Evolutionary conservation across 2,888 invertebrate genomes (phyloP).

Genomic region (Drosophila suboccidentalis): DNA sequence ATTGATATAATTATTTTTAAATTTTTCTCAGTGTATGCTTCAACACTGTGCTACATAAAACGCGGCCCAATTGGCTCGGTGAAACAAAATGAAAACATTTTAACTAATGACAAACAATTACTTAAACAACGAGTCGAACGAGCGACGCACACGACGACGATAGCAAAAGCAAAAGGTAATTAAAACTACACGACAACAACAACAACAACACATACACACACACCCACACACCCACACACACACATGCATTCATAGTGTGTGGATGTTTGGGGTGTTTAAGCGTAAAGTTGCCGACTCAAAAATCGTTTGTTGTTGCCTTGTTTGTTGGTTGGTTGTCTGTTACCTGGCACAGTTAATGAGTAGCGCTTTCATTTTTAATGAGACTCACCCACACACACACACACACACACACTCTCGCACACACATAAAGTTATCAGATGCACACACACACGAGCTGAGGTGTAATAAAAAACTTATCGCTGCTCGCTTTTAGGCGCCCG

Average conservation of each 20-base stretch:
- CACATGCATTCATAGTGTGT: neutral
- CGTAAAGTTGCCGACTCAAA: conserved; percentile 75
- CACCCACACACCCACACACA: neutral
- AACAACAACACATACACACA: neutral
- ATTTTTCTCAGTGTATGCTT: conserved; percentile 36
- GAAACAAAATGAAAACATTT: conserved; percentile 80
- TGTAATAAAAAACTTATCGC: conserved; percentile 79
- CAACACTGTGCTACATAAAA: conserved; percentile 21
- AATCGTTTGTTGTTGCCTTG: conserved; percentile 60
- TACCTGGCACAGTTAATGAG: conserved; percentile 69
- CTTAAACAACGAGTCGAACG: conserved; percentile 79
- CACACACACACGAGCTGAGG: conserved; percentile 39
- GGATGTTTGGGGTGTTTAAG: conserved; percentile 63
- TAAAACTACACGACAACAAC: conserved; percentile 64
- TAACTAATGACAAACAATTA: conserved; percentile 83
- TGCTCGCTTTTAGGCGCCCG: conserved; percentile 62
- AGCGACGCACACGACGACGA: conserved; percentile 48
- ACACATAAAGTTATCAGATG: conserved; percentile 37
- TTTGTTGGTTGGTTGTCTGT: conserved; percentile 53
- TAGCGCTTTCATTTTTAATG: conserved; percentile 76
- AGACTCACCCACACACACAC: conserved; percentile 40
- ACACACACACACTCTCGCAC: conserved; percentile 12
- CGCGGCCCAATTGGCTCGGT: conserved; percentile 43
- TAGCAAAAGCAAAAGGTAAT: conserved; percentile 72
- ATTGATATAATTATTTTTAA: neutral